Base-by-base conservation (phyloP, 2,113 vertebrate species). In the Glaucomys volans region DNA sequence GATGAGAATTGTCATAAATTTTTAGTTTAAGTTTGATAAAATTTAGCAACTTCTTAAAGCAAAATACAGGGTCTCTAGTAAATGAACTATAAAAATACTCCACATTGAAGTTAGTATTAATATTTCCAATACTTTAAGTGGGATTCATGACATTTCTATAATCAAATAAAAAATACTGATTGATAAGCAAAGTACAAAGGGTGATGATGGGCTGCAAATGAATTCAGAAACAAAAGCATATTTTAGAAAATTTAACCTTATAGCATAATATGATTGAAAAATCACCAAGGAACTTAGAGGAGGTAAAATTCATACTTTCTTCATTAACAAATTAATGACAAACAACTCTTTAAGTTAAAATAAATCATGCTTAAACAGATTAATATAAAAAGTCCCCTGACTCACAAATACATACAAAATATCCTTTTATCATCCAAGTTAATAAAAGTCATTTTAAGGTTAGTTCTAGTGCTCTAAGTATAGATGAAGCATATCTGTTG, bases 221-320 rank as follows among this genome's bases (percentile, higher is more conserved):
- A 44, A 42, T 2, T 80, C 32, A 86, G 14, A 67, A 35, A 67
- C 13, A 84, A 90, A 88, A 88, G 35, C 10, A 82, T 22, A 44
- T 42, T 84, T 75, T 89, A 80, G 26, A 92, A 71, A 80, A 64
- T 97, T 69, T 89, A 18, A 84, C 32, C 82, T 79, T 72, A 37
- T 28, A 35, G 20, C 84, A 66, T 17, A 74, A 90, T 5, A 62
- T 93, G 35, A 67, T 62, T 67, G 44, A 66, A 66, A 77, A 85
- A 50, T 8, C 50, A 93, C 47, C 85, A 86, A 40, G n/a, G 7
- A 30, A 66, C 10, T 47, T 40, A 77, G 67, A 24, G 37, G 0
- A 0, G 30, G 22, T 62, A 62, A 10, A 71, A 44, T 82, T 62
- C 50, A n/a, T 40, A 40, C 1, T 66, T 77, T 59, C 18, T 37